Conservation (phyloP, 2,797 vertebrate species). For the Peromyscus nudipes region DNA sequence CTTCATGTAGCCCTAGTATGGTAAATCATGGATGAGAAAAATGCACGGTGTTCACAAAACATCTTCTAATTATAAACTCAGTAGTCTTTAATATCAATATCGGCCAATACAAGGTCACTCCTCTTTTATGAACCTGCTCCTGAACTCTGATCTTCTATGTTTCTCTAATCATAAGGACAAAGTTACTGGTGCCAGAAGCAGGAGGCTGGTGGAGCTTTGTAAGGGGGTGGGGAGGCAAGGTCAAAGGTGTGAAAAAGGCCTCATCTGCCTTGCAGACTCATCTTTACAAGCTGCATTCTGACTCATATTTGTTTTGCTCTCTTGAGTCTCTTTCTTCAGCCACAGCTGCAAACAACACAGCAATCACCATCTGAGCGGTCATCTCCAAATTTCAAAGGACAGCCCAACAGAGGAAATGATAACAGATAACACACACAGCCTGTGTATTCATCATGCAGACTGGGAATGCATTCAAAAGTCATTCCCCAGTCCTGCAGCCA, state of each 20-base stretch:
- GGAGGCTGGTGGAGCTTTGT: neutral
- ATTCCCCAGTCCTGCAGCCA: neutral
- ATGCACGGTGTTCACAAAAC: neutral
- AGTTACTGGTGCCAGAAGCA: neutral
- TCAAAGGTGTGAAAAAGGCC: neutral
- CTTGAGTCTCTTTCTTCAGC: conserved; percentile 66
- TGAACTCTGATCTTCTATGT: neutral
- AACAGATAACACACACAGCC: neutral
- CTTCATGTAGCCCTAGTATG: neutral
- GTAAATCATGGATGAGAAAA: neutral
- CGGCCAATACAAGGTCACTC: neutral
- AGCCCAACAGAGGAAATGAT: conserved; percentile 62
- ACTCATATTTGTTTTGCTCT: conserved; percentile 58
- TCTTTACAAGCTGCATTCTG: conserved; percentile 41
- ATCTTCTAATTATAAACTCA: neutral
- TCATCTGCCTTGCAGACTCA: neutral
- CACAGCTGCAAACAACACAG: conserved; percentile 71
- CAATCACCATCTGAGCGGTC: conserved; percentile 76
- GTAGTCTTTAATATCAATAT: neutral
- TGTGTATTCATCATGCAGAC: neutral
- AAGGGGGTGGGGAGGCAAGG: neutral
- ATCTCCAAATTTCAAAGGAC: conserved; percentile 72
- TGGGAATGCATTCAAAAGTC: neutral
- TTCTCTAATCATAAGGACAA: neutral
- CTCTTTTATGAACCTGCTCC: neutral